Percentiles rank a stretch among this genome's conserved stretches.
These are phyloP conservation scores for Monopterus albus DNA, from an alignment of 2,113 vertebrate species.

Conservation along the genomic window DNA sequence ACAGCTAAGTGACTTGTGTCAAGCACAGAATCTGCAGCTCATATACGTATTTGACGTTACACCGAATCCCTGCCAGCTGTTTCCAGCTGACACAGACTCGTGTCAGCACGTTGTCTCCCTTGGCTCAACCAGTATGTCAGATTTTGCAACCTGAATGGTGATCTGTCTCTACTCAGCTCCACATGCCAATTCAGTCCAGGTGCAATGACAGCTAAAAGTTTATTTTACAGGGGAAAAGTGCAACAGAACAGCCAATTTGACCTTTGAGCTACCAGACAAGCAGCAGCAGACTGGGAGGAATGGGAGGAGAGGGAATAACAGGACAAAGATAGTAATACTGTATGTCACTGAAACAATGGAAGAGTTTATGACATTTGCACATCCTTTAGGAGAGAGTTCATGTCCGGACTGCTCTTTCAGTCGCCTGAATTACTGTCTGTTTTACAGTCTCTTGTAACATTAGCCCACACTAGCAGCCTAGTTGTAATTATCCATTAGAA, in stretches of 20 bases:
- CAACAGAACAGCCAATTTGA: conserved; percentile 9
- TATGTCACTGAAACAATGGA: conserved; percentile 49
- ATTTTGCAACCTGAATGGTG: conserved; percentile 26
- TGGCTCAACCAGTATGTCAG: conserved; percentile 23
- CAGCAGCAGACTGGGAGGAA: conserved; percentile 17
- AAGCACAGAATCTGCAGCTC: background rate
- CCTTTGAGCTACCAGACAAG: conserved; percentile 30
- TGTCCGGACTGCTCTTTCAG: conserved; percentile 19
- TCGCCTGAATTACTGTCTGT: conserved; percentile 12
- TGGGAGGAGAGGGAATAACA: conserved; percentile 40
- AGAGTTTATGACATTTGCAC: conserved; percentile 46
- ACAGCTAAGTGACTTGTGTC: conserved; percentile 11
- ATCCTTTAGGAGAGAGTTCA: conserved; percentile 9
- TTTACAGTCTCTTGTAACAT: conserved; percentile 43
- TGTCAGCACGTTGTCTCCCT: conserved; percentile 51
- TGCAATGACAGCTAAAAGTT: conserved; percentile 7
- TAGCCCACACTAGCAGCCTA: conserved; percentile 40
- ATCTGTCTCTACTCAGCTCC: conserved; percentile 42
- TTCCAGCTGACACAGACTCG: conserved; percentile 31
- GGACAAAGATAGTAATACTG: conserved; percentile 31
- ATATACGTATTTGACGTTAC: conserved; percentile 8
- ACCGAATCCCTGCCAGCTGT: conserved; percentile 43
- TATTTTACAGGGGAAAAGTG: background rate
- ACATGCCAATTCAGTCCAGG: conserved; percentile 15
- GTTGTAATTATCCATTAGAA: conserved; percentile 59